Percentiles rank a stretch among this genome's conserved stretches.
These are phyloP conservation scores for Agelaius phoeniceus DNA, from an alignment of 2,113 vertebrate genomes.

Conservation along the genomic window DNA sequence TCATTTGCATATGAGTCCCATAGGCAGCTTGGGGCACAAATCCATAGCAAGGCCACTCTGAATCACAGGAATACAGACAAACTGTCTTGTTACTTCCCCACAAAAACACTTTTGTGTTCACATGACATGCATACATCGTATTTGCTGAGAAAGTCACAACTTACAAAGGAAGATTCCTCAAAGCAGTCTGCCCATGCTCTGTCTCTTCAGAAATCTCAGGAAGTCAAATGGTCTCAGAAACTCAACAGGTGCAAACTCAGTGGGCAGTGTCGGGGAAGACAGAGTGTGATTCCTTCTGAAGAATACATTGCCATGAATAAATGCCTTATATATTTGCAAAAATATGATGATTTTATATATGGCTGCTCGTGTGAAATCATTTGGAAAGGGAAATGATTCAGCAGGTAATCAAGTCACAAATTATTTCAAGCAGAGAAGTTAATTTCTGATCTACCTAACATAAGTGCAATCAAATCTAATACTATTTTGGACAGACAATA, in stretches of 20 bases:
- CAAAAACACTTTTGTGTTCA: background rate
- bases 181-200: background rate
- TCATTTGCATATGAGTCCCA: background rate
- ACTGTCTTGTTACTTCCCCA: background rate
- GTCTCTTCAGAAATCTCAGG: background rate
- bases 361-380: background rate
- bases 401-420: constrained; percentile 29
- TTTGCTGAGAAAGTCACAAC: background rate
- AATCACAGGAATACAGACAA: background rate
- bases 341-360: background rate
- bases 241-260: background rate
- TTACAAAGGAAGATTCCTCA: background rate
- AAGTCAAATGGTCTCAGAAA: background rate
- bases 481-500: constrained; percentile 6
- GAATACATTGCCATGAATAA: background rate
- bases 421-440: constrained; percentile 38
- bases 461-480: constrained; percentile 15
- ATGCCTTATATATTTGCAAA: background rate
- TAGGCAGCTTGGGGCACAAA: background rate
- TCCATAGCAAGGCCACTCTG: background rate
- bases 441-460: constrained; percentile 2
- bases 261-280: background rate
- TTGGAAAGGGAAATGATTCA: constrained; percentile 29
- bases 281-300: background rate
- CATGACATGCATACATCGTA: background rate